These are phyloP conservation scores for Ditylenchus dipsaci DNA, from an alignment of 1,140 invertebrate genomes.

Conservation along the genomic window DNA sequence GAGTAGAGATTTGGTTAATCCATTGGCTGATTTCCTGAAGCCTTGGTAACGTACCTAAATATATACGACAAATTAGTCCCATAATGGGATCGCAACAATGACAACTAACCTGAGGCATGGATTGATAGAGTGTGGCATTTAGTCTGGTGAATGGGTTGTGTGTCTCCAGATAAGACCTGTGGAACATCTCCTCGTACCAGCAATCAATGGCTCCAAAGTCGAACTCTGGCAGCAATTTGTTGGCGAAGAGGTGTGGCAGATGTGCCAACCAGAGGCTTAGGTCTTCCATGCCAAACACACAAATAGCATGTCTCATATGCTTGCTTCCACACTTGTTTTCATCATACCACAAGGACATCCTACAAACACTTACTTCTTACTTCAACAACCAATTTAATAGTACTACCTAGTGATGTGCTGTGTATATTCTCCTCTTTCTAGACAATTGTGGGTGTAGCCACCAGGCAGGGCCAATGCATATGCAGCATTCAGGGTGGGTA, in stretches of 20 bases:
- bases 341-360: not conserved
- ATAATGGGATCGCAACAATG: no score
- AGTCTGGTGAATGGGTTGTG: no score
- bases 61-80: no score
- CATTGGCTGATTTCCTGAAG: no score
- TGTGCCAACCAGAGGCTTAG: not conserved
- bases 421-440: not conserved
- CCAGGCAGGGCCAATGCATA: not conserved
- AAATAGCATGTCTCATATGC: not conserved
- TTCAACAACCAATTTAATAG: no score
- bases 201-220: no score
- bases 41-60: no score
- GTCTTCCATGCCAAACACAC: not conserved
- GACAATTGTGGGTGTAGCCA: not conserved
- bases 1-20: no score
- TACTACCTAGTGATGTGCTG: not conserved
- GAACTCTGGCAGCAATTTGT: not conserved
- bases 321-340: not conserved
- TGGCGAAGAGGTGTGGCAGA: not conserved
- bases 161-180: no score
- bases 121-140: no score
- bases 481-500: not conserved
- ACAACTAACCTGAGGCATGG: no score
- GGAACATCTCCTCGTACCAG: no score
- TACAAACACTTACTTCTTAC: not conserved